Base-by-base conservation (phyloP, 2,113 vertebrate species). In the Phalacrocorax aristotelis region DNA sequence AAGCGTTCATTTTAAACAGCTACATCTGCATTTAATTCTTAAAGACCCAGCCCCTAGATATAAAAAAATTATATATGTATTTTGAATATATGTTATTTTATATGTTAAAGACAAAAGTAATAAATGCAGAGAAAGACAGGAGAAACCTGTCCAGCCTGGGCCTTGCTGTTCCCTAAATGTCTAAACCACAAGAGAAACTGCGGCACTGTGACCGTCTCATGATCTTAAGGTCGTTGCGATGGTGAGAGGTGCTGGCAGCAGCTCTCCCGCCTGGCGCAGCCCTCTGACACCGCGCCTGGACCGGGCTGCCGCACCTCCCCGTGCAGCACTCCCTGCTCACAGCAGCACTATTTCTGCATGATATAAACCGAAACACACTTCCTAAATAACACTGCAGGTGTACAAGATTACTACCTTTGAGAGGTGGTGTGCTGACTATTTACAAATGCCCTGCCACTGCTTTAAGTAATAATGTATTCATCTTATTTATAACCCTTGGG, bases 401-500 rank as follows among this genome's bases (percentile, higher is more conserved):
- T 13, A 13, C 25, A 62, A 87, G 58, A 77, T 48, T 5, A 64
- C 75, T 34, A 52, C 42, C 82, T 57, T 17, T 14, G 80, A 48
- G 46, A 46, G 34, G 26, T 55, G 5, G 12, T 25, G n/a, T 0
- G 1, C 30, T 9, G 83, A 64, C 34, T 40, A 90, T 94, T 96
- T 92, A 89, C 66, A 79, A 58, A 76, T 29, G 11, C 12, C 22
- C 60, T 34, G 32, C 49, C 51, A 21, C 69, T 34, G 62, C 62
- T 91, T 80, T 42, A 83, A 77, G 36, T 26, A 54, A 69, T 32
- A 65, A 92, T 5, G 4, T 25, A 54, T 69, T 82, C 69, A 51
- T 42, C 26, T 90, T 82, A 89, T 95, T 93, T 90, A 89, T 54
- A 84, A 83, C 54, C 52, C 69, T 38, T 18, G 44, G n/a, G 87